phyloP scores from a whole-genome alignment of 92 coral and sea anemone genomes.

The Ricordea florida region DNA sequence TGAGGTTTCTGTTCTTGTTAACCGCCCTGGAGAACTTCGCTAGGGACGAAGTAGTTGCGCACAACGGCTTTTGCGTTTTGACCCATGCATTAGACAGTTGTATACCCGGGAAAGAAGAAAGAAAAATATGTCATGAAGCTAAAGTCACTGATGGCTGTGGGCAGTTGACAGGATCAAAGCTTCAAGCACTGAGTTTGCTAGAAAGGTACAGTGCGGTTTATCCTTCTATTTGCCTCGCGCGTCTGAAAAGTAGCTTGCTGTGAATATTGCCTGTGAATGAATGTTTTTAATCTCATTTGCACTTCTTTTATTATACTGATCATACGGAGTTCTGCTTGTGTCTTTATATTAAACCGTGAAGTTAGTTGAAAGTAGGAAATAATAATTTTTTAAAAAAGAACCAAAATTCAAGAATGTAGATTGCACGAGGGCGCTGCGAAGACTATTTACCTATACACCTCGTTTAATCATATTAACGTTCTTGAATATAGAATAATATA shows the following conservation, averaged over 20 bases:
- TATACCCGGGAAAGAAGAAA: constrained; percentile 81
- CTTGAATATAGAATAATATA: too few relatives aligned
- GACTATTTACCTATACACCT: too few relatives aligned
- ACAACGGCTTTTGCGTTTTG: constrained; percentile 71
- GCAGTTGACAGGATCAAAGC: constrained; percentile 40
- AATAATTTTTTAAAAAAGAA: too few relatives aligned
- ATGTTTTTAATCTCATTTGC: background rate
- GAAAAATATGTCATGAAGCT: constrained; percentile 62
- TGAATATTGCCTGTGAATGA: too few relatives aligned
- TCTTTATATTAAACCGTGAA: too few relatives aligned
- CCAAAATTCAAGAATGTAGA: too few relatives aligned
- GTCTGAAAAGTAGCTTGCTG: too few relatives aligned
- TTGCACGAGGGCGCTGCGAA: too few relatives aligned
- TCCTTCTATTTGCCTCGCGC: background rate
- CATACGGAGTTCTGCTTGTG: too few relatives aligned
- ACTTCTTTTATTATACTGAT: background rate
- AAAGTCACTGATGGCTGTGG: constrained; percentile 73
- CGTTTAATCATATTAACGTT: too few relatives aligned
- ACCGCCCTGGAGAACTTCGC: constrained; percentile 87
- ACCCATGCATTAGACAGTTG: constrained; percentile 79
- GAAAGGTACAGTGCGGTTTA: constrained; percentile 55
- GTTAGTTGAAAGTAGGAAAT: too few relatives aligned
- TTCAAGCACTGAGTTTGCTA: constrained; percentile 55
- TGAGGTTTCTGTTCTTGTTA: constrained; percentile 87
- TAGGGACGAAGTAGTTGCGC: constrained; percentile 61